Base-by-base conservation (phyloP, 2,113 vertebrate genomes). In the Todiramphus saurophagus region DNA sequence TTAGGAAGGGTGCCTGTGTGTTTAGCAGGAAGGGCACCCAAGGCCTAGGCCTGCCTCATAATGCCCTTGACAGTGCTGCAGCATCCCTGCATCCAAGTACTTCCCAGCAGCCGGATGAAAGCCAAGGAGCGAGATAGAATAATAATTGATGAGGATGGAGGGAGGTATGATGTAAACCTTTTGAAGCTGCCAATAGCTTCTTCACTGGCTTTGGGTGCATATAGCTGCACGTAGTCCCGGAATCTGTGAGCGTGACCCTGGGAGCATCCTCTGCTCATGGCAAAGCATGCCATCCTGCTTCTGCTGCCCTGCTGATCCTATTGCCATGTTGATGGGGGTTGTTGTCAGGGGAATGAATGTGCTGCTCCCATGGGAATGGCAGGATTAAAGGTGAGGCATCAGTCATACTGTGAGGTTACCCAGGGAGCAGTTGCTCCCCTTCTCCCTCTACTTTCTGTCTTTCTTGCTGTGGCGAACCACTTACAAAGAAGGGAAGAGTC, bases 31-130 rank as follows among this genome's bases (percentile, higher is more conserved):
- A 90, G n/a, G 63, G 37, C 0, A 0, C 88, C 74, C 50, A 35
- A 69, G 67, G 72, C 55, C 51, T 92, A 75, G 91, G 41, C 86
- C 53, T 92, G 60, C 79, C 90, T 95, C 35, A 8, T 62, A 93
- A 90, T 96, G 96, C 93, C 95, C 96, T 96, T 97, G 94, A 94
- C 94, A 64, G 64, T 94, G 88, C 96, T 88, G 94, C 95, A 97
- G 91, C 89, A 90, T 96, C 50, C 82, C 87, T 95, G 93, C 94
- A 94, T 96, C 84, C 89, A 95, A 90, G 91, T 79, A 95, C 86
- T 70, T 97, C 83, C 87, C 70, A 94, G 91, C 94, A 78, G 93
- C 72, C 55, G 74, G 80, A 95, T 87, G 83, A 89, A 81, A 95
- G 96, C 91, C 93, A 95, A 92, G 30, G 79, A 90, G 83, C 86